Evolutionary conservation across 2,113 vertebrate species (phyloP).

Genomic region (Myotis yumanensis): DNA sequence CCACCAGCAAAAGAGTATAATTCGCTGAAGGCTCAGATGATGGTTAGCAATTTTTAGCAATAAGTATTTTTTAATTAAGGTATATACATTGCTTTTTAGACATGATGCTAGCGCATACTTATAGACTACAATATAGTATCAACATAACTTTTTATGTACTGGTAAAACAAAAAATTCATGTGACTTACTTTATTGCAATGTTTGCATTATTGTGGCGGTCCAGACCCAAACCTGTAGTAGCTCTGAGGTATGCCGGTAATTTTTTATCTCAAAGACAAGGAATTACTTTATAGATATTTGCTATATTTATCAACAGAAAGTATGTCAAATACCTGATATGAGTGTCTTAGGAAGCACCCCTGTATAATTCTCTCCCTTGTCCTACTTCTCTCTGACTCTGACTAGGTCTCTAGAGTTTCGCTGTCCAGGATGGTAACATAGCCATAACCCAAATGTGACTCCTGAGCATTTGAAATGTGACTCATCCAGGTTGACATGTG

Average conservation of each 20-base stretch:
- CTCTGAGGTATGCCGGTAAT: background rate
- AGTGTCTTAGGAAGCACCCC: background rate
- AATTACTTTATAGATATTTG: background rate
- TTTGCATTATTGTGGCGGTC: background rate
- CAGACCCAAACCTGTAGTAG: background rate
- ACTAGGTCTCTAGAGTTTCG: background rate
- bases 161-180: background rate
- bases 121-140: background rate
- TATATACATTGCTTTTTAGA: background rate
- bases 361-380: background rate
- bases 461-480: background rate
- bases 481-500: background rate
- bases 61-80: background rate
- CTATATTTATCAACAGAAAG: background rate
- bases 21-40: background rate
- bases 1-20: background rate
- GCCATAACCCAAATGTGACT: rapidly evolving
- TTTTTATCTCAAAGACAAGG: background rate
- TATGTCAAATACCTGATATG: background rate
- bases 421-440: background rate
- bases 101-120: background rate
- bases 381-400: background rate
- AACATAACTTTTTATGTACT: background rate
- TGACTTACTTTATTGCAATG: background rate
- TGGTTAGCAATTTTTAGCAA: background rate